These are phyloP conservation scores for Dromius quadrimaculatus DNA, from an alignment of 2,888 invertebrate species.

Conservation along the genomic window DNA sequence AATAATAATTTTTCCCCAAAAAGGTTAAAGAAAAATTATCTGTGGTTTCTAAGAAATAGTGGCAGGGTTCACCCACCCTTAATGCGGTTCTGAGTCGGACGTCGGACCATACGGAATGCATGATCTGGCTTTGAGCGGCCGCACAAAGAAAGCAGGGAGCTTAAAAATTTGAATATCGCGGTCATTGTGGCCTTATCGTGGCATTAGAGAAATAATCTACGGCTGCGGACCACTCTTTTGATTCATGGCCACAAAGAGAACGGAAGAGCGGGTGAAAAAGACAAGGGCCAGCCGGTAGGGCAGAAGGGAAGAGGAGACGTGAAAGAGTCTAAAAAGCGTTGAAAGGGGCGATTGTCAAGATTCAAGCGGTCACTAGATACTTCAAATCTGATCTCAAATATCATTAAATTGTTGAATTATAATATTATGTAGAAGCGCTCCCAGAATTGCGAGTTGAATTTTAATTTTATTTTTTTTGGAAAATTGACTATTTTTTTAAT, in stretches of 20 bases:
- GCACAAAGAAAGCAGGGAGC: constrained; percentile 64
- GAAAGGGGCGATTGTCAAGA: constrained; percentile 21
- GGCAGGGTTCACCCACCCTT: constrained; percentile 23
- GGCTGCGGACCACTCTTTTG: constrained; percentile 54
- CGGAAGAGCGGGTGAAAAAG: constrained; percentile 16
- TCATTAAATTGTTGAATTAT: too few species aligned
- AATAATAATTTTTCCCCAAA: too few species aligned
- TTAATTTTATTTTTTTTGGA: too few species aligned
- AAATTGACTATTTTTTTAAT: too few species aligned
- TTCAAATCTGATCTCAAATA: too few species aligned
- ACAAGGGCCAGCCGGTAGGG: background rate
- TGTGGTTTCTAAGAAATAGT: constrained; percentile 7
- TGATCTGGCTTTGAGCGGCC: constrained; percentile 54
- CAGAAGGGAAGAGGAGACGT: background rate
- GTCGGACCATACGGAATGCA: constrained; percentile 45
- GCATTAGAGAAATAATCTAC: constrained; percentile 66
- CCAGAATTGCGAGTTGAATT: too few species aligned
- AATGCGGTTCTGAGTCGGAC: constrained; percentile 15
- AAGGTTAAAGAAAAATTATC: too few species aligned
- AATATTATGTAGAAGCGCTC: too few species aligned
- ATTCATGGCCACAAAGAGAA: constrained; percentile 48
- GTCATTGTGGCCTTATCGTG: constrained; percentile 67
- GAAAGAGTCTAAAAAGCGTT: background rate
- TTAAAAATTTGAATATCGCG: constrained; percentile 69
- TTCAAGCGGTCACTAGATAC: constrained; percentile 2